Conservation (phyloP, 2,113 vertebrate genomes). For the Entelurus aequoreus region DNA sequence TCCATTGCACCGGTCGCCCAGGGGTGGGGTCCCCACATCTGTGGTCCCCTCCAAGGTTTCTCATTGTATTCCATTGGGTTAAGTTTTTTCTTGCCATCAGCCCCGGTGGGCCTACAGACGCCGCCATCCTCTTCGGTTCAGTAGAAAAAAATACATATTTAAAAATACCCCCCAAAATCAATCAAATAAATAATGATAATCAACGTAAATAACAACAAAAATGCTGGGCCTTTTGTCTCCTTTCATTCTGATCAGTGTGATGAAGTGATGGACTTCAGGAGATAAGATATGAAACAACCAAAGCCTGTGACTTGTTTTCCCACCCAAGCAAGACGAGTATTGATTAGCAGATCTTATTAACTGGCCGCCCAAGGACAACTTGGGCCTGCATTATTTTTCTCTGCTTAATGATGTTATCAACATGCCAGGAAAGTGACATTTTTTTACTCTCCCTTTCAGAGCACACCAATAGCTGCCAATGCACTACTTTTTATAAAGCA, state of each 20-base stretch:
- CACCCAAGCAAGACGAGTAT: constrained; percentile 23
- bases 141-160: too few species aligned
- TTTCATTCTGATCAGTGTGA: neutral
- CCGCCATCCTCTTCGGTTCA: too few species aligned
- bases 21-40: too few species aligned
- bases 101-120: too few species aligned
- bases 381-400: constrained; percentile 14
- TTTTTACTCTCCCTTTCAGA: constrained; percentile 16
- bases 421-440: constrained; percentile 1
- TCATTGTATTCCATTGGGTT: too few species aligned
- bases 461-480: neutral
- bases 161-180: too few species aligned
- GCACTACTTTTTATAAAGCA: constrained; percentile 6
- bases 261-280: neutral
- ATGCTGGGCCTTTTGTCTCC: too few species aligned
- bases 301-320: neutral
- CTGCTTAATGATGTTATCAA: constrained; percentile 21
- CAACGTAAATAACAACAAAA: too few species aligned
- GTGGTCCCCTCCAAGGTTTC: too few species aligned
- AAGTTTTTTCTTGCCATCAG: too few species aligned
- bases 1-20: too few species aligned
- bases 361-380: constrained; percentile 19
- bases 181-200: too few species aligned
- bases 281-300: neutral
- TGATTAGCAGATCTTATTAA: constrained; percentile 42